These are phyloP conservation scores for Achlya flavicornis DNA, from an alignment of 2,888 invertebrate genomes.

Conservation along the genomic window DNA sequence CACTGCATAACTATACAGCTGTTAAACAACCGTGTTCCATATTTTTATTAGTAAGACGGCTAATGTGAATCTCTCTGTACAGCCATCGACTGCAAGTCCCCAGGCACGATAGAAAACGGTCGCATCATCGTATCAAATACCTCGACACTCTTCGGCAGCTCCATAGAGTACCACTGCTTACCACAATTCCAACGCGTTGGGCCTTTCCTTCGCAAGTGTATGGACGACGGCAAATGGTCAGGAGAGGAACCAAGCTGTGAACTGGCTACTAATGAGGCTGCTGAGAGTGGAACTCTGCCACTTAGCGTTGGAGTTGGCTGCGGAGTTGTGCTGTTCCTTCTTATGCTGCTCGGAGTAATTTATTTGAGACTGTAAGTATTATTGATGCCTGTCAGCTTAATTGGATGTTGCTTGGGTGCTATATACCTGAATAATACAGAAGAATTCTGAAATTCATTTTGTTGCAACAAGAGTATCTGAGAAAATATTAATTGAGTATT, in stretches of 20 bases:
- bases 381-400: not conserved
- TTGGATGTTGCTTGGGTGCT: not conserved
- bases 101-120: constrained; percentile 91
- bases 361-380: constrained; percentile 91
- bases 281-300: constrained; percentile 88
- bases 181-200: constrained; percentile 93
- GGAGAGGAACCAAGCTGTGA: constrained; percentile 94
- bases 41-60: no score
- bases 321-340: constrained; percentile 90
- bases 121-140: constrained; percentile 93
- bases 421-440: not conserved
- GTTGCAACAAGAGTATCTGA: no score
- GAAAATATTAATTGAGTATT: no score
- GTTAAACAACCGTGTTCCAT: no score
- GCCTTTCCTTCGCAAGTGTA: constrained; percentile 91
- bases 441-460: not conserved
- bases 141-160: constrained; percentile 91
- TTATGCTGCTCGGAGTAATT: constrained; percentile 90
- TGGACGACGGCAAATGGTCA: constrained; percentile 93
- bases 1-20: no score
- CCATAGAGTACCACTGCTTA: constrained; percentile 94
- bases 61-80: constrained; percentile 35
- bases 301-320: constrained; percentile 93
- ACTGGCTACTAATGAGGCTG: constrained; percentile 87
- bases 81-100: constrained; percentile 94